phyloP scores from a whole-genome alignment of 2,888 invertebrate genomes.

The Morpho helenor region DNA sequence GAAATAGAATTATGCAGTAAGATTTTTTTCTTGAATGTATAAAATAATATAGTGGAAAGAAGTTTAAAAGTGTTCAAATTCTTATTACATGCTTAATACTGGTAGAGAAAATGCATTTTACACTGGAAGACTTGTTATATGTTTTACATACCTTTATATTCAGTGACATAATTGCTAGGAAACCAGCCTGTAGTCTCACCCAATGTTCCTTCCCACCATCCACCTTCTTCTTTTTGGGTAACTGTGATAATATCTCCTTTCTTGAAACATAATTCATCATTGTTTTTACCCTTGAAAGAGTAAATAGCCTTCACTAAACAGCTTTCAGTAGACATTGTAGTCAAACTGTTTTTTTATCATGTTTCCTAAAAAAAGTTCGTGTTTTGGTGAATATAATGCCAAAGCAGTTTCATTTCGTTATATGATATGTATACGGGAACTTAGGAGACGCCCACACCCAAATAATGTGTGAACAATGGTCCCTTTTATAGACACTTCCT shows the following conservation, averaged over 20 bases:
- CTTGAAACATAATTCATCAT: conserved; percentile 97
- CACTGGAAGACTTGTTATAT: neutral
- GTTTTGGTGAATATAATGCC: conserved; percentile 1
- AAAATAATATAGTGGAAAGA: too few species aligned
- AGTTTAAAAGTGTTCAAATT: too few species aligned
- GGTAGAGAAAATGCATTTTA: too few species aligned
- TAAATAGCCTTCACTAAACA: conserved; percentile 93
- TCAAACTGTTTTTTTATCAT: conserved; percentile 49
- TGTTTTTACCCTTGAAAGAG: conserved; percentile 96
- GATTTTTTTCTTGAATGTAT: too few species aligned
- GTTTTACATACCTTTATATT: conserved; percentile 83
- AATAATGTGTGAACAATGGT: conserved; percentile 13
- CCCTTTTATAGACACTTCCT: conserved; percentile 3
- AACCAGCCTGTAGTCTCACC: conserved; percentile 98
- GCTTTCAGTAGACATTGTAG: conserved; percentile 79
- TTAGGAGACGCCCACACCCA: conserved; percentile 24
- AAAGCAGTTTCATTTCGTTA: conserved; percentile 9
- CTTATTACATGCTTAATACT: too few species aligned
- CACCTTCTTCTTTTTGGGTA: conserved; percentile 96
- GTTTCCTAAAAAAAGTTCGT: conserved; percentile 33
- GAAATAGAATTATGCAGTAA: too few species aligned
- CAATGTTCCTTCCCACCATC: conserved; percentile 99
- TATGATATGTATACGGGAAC: conserved; percentile 9
- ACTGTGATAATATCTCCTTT: conserved; percentile 98
- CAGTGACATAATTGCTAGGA: conserved; percentile 97